Evolutionary conservation across 2,888 invertebrate species (phyloP).

Genomic region (Plagodis pulveraria): DNA sequence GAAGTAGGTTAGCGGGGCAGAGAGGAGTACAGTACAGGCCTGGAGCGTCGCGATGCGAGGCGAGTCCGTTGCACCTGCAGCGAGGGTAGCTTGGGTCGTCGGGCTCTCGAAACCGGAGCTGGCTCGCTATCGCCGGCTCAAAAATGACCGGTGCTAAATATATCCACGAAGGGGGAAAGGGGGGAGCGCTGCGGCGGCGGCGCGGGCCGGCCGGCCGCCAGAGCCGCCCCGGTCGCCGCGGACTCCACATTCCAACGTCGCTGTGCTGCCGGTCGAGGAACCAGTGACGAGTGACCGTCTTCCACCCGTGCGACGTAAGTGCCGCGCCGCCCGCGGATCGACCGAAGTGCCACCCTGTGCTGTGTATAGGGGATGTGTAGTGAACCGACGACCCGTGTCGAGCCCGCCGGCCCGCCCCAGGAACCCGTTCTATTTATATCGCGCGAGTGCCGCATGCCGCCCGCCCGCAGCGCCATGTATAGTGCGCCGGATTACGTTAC

Average conservation of each 20-base stretch:
- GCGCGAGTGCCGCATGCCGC: slow-evolving; percentile 52
- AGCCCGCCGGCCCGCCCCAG: slow-evolving; percentile 35
- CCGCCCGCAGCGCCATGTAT: slow-evolving; percentile 69
- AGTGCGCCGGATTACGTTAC: slow-evolving; percentile 78
- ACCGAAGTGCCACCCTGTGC: slow-evolving; percentile 41
- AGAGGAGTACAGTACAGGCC: background rate
- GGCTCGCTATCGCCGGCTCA: slow-evolving; percentile 68
- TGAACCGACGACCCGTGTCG: slow-evolving; percentile 34
- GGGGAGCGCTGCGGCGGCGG: slow-evolving; percentile 43
- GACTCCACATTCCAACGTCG: slow-evolving; percentile 89
- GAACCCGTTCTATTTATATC: slow-evolving; percentile 65
- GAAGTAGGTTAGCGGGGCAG: slow-evolving; percentile 38
- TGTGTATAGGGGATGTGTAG: slow-evolving; percentile 56
- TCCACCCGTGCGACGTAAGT: slow-evolving; percentile 85
- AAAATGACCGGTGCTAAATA: slow-evolving; percentile 77
- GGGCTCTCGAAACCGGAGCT: slow-evolving; percentile 78
- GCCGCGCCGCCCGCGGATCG: slow-evolving; percentile 64
- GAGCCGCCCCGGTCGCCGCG: slow-evolving; percentile 89
- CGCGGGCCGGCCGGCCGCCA: slow-evolving; percentile 63
- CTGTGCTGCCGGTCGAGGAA: slow-evolving; percentile 78
- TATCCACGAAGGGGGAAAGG: slow-evolving; percentile 52
- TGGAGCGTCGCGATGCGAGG: background rate
- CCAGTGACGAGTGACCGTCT: slow-evolving; percentile 82
- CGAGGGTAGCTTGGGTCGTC: slow-evolving; percentile 45
- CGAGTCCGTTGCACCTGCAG: slow-evolving; percentile 52